phyloP scores from a whole-genome alignment of 2,113 vertebrate genomes.

The Vimba vimba region DNA sequence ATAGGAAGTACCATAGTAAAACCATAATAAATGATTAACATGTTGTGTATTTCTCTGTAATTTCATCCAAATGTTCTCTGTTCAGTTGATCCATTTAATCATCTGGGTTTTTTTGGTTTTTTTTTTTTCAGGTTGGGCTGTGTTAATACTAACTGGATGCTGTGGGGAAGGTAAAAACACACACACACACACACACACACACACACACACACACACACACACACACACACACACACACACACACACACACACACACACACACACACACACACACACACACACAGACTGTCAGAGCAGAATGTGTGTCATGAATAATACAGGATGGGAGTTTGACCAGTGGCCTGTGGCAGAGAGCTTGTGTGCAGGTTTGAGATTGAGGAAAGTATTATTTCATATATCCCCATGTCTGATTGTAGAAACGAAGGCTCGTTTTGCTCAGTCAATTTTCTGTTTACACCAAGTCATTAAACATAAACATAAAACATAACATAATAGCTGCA shows the following conservation, averaged over 20 bases:
- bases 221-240: neutral
- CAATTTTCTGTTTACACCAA: neutral
- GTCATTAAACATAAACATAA: neutral
- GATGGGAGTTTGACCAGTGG: conserved; percentile 71
- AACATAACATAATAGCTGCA: neutral
- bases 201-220: conserved; percentile 18
- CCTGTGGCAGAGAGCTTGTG: conserved; percentile 66
- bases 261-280: neutral
- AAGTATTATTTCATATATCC: neutral
- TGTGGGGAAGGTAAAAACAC: conserved; percentile 8
- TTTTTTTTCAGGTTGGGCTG: neutral
- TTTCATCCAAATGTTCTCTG: conserved; percentile 16
- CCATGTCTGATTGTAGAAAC: neutral
- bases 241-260: conserved; percentile 19
- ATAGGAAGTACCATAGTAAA: neutral
- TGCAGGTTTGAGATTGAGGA: conserved; percentile 38
- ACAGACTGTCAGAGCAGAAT: conserved; percentile 53
- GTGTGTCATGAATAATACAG: conserved; percentile 71
- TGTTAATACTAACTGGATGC: conserved; percentile 28
- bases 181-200: neutral
- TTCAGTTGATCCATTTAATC: conserved; percentile 13
- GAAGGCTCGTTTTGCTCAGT: neutral
- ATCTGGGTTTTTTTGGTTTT: neutral
- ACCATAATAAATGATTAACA: neutral
- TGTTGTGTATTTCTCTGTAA: neutral